Conservation (phyloP, 92 coral and sea anemone genomes). For the Parazoanthus darwini region DNA sequence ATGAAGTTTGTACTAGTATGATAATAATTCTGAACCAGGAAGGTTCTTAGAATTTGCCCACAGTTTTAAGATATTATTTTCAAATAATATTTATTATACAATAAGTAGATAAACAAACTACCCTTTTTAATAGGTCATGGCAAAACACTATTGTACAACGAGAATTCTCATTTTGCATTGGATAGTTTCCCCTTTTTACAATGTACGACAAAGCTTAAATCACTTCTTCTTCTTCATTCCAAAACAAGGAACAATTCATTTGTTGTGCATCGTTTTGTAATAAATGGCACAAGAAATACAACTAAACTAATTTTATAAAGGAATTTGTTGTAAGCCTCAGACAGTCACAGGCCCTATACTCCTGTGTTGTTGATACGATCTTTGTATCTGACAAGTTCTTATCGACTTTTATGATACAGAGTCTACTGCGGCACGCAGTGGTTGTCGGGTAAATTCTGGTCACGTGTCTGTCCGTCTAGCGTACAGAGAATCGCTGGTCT, state of each 20-base stretch:
- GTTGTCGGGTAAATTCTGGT: slow-evolving; percentile 29
- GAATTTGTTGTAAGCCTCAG: neutral
- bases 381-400: slow-evolving; percentile 40
- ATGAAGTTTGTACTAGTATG: neutral
- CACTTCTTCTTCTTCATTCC: slow-evolving; percentile 9
- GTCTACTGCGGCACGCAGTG: slow-evolving; percentile 37
- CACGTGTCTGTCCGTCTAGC: slow-evolving; percentile 12
- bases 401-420: slow-evolving; percentile 48
- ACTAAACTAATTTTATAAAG: slow-evolving; percentile 20
- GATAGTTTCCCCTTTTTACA: slow-evolving; percentile 46
- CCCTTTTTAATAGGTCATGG: neutral
- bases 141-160: slow-evolving; percentile 30
- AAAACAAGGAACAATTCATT: neutral
- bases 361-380: slow-evolving; percentile 21
- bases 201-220: slow-evolving; percentile 4
- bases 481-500: slow-evolving; percentile 20
- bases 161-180: slow-evolving; percentile 23
- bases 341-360: neutral
- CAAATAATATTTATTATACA: slow-evolving; percentile 26
- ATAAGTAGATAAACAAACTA: neutral
- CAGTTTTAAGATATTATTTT: neutral
- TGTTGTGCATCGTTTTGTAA: slow-evolving; percentile 9
- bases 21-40: too few species aligned
- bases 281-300: neutral
- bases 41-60: neutral